Conservation (phyloP, 2,888 invertebrate species). For the Tetanocera ferruginea region DNA sequence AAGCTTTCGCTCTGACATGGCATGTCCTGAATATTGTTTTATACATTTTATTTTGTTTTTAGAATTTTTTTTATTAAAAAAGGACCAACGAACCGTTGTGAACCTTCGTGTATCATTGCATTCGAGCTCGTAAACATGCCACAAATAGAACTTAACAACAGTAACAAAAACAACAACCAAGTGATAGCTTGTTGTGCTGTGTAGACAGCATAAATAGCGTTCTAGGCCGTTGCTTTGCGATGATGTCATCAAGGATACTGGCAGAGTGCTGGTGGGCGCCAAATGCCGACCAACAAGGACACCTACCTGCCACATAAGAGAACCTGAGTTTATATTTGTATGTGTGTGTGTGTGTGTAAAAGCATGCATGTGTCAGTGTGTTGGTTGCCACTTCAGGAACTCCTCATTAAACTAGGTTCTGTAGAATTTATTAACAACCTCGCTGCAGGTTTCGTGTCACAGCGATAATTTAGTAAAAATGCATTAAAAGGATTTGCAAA, state of each 20-base stretch:
- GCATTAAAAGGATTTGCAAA: neutral
- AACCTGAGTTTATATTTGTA: neutral
- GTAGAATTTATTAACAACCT: neutral
- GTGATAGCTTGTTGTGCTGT: neutral
- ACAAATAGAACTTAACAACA: slow-evolving; percentile 11
- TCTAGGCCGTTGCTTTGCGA: slow-evolving; percentile 1
- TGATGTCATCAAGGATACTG: neutral
- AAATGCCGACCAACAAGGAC: slow-evolving; percentile 8
- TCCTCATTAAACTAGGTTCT: slow-evolving; percentile 23
- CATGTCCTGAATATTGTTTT: slow-evolving; percentile 24
- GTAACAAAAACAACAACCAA: neutral
- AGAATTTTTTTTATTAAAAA: slow-evolving; percentile 4
- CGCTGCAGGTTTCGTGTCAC: slow-evolving; percentile 7
- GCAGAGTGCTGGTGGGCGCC: neutral
- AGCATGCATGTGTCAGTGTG: neutral
- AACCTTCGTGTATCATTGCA: slow-evolving; percentile 20
- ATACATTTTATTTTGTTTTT: slow-evolving; percentile 1
- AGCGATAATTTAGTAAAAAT: neutral
- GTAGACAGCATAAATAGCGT: slow-evolving; percentile 10
- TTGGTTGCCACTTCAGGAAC: slow-evolving; percentile 5
- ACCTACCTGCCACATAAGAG: neutral
- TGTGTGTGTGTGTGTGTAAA: neutral
- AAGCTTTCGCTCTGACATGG: neutral
- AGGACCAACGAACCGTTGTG: slow-evolving; percentile 36
- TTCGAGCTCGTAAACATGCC: slow-evolving; percentile 20